Base-by-base conservation (phyloP, 1,140 invertebrate species). In the Lepidostoma basale region DNA sequence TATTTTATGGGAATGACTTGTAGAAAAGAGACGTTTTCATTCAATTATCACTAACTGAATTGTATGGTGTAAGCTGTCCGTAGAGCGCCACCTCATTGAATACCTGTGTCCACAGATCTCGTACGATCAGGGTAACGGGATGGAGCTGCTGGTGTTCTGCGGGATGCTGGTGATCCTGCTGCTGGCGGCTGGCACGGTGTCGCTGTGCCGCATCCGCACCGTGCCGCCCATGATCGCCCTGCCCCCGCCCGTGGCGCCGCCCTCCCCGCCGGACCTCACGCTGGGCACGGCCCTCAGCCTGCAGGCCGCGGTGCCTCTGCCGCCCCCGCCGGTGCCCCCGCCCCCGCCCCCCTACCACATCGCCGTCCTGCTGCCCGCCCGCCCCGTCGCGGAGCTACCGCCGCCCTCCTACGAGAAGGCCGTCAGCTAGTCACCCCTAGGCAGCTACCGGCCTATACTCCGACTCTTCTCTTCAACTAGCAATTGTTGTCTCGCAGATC, bases 341-440 rank as follows among this genome's bases (percentile, higher is more conserved):
- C 23, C 74, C 76, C 87, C 87, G 14, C 88, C 88, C 6, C 88
- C 88, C 3, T 89, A 89, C 80, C 87, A 89, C 76, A 87, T 89
- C 77, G 88, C 88, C 5, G 85, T 89, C 56, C 79, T 88, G 49
- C 84, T 89, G 73, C 87, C 87, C 9, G 81, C 83, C 39, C 78
- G 81, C 18, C 56, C 56, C 9, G 56, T 59, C 72, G 77, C 82
- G 10, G 85, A 86, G 71, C 83, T 85, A 8, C 87, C 87, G 2
- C 88, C 88, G n/a, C 88, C 88, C 25, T 85, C 87, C 60, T 89
- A 89, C 75, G 85, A 86, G 45, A 86, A 86, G 70, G 85, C 86
- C 62, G 82, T 88, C 76, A 86, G 85, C 81, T 88, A 84, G 83
- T 78, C 74, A 68, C 44, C n/a, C n/a, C n/a, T n/a, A n/a, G n/a